Base-by-base conservation (phyloP, 2,888 invertebrate species). In the Epinotia nisella region DNA sequence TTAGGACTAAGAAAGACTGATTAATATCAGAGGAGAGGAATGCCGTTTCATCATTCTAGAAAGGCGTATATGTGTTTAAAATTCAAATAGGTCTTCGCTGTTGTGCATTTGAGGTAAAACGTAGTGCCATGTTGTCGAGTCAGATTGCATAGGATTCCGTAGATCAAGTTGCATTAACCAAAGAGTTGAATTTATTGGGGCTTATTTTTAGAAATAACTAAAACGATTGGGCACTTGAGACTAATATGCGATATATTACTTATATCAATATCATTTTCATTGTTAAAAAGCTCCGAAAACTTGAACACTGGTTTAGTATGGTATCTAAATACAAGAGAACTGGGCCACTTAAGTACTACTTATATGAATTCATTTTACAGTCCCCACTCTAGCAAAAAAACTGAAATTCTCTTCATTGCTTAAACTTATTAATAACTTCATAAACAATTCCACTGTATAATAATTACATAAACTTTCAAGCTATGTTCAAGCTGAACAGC, bases 1-100 rank as follows among this genome's bases (percentile, higher is more conserved):
- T 79, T 79, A 79, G 76, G 79, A 74, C 76, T 79, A 74, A 75
- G 78, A 76, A 78, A 81, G 81, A 84, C 82, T 87, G 85, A 88
- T 86, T 85, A 84, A 87, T 85, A 80, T 78, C 71, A 70, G 74
- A 79, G 77, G 69, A 76, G 75, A 75, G 77, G 81, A 82, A 82
- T 81, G 68, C 41, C 7, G 19, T 45, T 24, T 21, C 4, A 21
- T n/a, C 21, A 29, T 21, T 5, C 21, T 11, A 51, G 55, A 68
- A 62, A 17, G 61, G 49, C 49, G 19, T 49, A 68, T 49, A 68
- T 49, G 72, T 56, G 39, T 19, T 39, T 35, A 39, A 45, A 35
- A 39, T 10, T 35, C 17, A 15, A 17, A 62, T 7, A 9, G 13
- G 45, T 7, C 35, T 51, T 19, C n/a, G 71, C 21, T 53, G n/a